phyloP scores from a whole-genome alignment of 2,113 vertebrate genomes.

The Alaudala cheleensis region DNA sequence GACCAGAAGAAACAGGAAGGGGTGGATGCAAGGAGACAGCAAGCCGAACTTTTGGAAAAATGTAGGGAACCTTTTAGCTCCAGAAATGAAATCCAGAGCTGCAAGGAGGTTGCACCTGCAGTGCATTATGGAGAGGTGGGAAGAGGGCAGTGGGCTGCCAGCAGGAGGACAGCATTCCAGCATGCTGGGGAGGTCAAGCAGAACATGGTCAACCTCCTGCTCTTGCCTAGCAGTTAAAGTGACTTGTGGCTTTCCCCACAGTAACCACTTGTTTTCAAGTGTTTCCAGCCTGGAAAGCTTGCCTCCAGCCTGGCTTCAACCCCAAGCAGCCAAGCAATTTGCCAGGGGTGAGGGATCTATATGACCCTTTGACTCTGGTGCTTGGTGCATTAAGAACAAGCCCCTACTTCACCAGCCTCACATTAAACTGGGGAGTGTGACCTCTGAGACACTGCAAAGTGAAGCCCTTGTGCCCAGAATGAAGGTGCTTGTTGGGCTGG shows the following conservation, averaged over 20 bases:
- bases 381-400: neutral
- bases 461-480: neutral
- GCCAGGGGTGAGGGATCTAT: neutral
- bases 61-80: neutral
- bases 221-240: neutral
- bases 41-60: neutral
- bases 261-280: neutral
- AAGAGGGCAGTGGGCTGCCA: neutral
- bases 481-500: neutral
- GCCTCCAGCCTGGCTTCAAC: neutral
- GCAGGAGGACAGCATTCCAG: fast-evolving
- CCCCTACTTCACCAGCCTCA: neutral
- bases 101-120: neutral
- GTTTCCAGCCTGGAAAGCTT: neutral
- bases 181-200: neutral
- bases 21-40: neutral
- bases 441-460: neutral
- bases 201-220: neutral
- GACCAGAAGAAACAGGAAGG: neutral
- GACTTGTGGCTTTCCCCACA: neutral
- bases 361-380: neutral
- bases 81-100: neutral
- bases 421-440: neutral
- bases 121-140: neutral
- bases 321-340: neutral